A percentile compares a stretch with the other conserved stretches of the same genome.
Conservation (phyloP, 2,888 invertebrate species). For the Rhagonycha fulva region DNA sequence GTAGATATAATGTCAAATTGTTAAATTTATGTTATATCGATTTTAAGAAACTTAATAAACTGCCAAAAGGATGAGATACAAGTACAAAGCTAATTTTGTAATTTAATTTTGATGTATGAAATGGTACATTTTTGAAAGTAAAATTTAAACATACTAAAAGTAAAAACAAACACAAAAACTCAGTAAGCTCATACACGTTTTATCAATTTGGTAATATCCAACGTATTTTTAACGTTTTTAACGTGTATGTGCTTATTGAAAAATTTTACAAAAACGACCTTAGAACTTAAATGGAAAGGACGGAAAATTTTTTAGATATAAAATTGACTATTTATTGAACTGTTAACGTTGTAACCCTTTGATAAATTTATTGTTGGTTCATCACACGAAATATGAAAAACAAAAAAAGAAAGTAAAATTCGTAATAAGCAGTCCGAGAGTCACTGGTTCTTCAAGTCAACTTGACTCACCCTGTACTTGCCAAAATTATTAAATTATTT, state of each 20-base stretch:
- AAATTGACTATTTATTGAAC: not conserved
- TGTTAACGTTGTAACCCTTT: not conserved
- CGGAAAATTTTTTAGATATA: not conserved
- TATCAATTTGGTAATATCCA: too few species aligned
- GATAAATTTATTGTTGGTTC: not conserved
- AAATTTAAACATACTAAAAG: not conserved
- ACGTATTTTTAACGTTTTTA: too few species aligned
- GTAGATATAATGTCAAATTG: not conserved
- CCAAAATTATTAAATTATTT: not conserved
- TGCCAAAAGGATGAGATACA: not conserved
- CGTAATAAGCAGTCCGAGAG: not conserved
- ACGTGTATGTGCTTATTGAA: too few species aligned
- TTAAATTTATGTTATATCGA: not conserved
- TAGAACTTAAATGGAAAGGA: not conserved
- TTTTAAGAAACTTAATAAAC: not conserved
- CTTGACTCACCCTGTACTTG: not conserved
- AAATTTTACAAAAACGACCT: too few species aligned
- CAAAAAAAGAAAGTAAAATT: not conserved
- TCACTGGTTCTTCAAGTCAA: not conserved
- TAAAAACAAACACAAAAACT: not conserved
- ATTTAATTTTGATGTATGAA: not conserved
- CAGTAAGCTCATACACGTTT: too few species aligned
- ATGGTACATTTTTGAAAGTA: not conserved
- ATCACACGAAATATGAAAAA: not conserved
- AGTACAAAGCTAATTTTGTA: not conserved